phyloP scores from a whole-genome alignment of 1,140 invertebrate species.

The Drosophila santomea region DNA sequence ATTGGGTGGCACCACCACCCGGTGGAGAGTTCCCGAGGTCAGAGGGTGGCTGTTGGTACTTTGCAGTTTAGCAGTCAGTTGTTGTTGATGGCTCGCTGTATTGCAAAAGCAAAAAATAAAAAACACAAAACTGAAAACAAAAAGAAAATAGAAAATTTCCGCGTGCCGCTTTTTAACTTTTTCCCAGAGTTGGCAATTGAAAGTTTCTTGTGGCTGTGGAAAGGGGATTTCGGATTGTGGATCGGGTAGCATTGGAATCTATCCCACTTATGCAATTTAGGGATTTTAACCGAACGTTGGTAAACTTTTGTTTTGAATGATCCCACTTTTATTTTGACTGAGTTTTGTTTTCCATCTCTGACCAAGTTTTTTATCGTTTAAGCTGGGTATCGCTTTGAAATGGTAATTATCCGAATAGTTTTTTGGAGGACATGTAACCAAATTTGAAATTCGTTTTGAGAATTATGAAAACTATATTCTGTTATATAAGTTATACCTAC shows the following conservation, averaged over 20 bases:
- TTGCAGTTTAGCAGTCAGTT: conserved; percentile 60
- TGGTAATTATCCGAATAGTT: conserved; percentile 12
- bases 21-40: conserved; percentile 24
- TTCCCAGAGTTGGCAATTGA: conserved; percentile 53
- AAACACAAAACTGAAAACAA: conserved; percentile 23
- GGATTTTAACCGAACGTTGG: conserved; percentile 41
- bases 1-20: conserved; percentile 16
- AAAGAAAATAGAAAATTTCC: conserved; percentile 47
- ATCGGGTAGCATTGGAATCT: not conserved
- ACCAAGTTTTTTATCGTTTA: conserved; percentile 7
- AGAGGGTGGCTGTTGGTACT: conserved; percentile 40
- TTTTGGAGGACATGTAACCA: not conserved
- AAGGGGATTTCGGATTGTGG: conserved; percentile 15
- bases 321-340: conserved; percentile 32
- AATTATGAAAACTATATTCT: too few relatives aligned
- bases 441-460: too few relatives aligned
- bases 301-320: conserved; percentile 48
- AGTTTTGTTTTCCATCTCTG: conserved; percentile 18
- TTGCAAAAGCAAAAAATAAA: conserved; percentile 2
- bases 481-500: too few relatives aligned
- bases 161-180: conserved; percentile 61
- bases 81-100: conserved; percentile 16
- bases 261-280: conserved; percentile 32
- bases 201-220: conserved; percentile 41
- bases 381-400: not conserved